Base-by-base conservation (phyloP, 2,113 vertebrate species). In the Etheostoma spectabile region DNA sequence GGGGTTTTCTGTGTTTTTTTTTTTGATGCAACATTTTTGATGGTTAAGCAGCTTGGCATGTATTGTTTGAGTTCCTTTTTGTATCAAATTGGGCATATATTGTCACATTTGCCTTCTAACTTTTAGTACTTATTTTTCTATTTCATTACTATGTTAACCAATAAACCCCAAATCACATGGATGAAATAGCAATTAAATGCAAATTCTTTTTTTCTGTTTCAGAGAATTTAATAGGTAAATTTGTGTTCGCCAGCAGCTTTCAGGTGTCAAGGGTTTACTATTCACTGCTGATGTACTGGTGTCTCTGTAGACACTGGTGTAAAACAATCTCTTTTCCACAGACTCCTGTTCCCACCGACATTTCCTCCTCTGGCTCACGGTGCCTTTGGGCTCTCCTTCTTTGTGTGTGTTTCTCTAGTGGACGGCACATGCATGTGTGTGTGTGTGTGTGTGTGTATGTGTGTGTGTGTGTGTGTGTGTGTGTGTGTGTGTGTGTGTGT, bases 301-400 rank as follows among this genome's bases (percentile, higher is more conserved):
- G 80, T 88, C 84, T 91, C 79, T 35, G 66, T 67, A 90, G 89
- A 93, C 84, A 27, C 72, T 53, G 53, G 82, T 85, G 88, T 92
- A 88, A 92, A 93, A 93, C 80, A 82, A 93, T 92, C 89, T 87
- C 83, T 62, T 78, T 89, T 81, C 74, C 77, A 69, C 77, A 82
- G 78, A 85, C 85, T 88, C 78, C 78, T 87, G 89, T 92, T 93
- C 82, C 61, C 80, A 46, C 75, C 91, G 93, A 93, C 93, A 94
- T 95, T 94, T 94, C 82, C 84, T 91, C 86, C 72, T 81, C 86
- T 89, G 89, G 92, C 92, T 90, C 86, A 68, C 86, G 64, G 83
- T 82, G 76, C 91, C 87, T 92, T 80, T 84, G 86, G 88, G 86
- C 87, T 90, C 74, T 80, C 84, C 64, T 51, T 70, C n/a, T 74